A percentile compares a stretch with the other conserved stretches of the same genome.
phyloP scores from a whole-genome alignment of 2,113 vertebrate species.

The Zosterops pallidus region DNA sequence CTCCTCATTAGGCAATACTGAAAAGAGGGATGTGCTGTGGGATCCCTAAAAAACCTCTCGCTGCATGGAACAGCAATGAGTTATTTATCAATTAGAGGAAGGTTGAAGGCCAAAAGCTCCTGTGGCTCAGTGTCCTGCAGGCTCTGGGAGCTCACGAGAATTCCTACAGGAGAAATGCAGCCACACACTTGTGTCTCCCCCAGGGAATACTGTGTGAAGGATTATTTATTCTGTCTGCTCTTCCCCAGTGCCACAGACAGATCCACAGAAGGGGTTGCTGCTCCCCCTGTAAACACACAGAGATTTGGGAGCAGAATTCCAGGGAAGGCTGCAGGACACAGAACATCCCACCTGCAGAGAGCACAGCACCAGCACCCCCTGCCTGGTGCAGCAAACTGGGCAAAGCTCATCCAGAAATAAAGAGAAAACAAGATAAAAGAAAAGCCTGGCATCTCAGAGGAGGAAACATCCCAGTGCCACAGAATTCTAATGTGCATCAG shows the following conservation, averaged over 20 bases:
- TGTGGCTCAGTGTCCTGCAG: background rate
- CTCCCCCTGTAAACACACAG: background rate
- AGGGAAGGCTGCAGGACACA: background rate
- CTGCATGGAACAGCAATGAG: background rate
- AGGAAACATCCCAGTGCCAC: background rate
- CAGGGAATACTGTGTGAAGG: background rate
- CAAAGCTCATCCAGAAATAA: background rate
- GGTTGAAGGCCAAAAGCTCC: background rate
- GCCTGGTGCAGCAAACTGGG: background rate
- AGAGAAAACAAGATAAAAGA: background rate
- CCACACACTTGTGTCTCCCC: background rate
- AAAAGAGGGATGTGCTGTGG: background rate
- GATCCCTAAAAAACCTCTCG: background rate
- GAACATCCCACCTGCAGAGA: background rate
- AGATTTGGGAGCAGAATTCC: background rate
- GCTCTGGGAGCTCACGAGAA: background rate
- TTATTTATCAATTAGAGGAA: background rate
- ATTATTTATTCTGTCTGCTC: background rate
- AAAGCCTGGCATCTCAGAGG: background rate
- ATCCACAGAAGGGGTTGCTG: rapidly evolving
- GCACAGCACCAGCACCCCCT: background rate
- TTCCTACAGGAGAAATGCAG: background rate
- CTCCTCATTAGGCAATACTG: background rate
- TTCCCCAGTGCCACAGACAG: background rate
- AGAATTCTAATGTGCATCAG: background rate